A percentile compares a stretch with the other conserved stretches of the same genome.
phyloP scores from a whole-genome alignment of 2,888 invertebrate genomes.

The Mimas tiliae region DNA sequence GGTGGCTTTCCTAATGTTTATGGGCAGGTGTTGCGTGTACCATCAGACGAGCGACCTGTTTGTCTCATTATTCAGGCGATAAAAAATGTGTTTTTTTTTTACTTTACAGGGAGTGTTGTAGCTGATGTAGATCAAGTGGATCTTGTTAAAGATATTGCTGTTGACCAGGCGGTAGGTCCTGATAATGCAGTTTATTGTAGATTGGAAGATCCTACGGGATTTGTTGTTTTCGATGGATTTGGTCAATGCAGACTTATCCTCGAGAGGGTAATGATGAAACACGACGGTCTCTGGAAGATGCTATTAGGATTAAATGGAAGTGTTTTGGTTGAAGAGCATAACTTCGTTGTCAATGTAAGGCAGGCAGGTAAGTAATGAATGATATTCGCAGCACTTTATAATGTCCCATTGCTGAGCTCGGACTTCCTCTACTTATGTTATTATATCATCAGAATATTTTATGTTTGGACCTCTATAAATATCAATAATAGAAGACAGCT shows the following conservation, averaged over 20 bases:
- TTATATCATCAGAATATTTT: no score
- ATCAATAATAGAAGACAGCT: no score
- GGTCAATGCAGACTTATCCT: slow-evolving; percentile 61
- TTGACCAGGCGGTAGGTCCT: slow-evolving; percentile 56
- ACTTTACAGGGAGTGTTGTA: slow-evolving; percentile 9
- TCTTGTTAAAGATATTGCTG: slow-evolving; percentile 42
- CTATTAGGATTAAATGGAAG: slow-evolving; percentile 51
- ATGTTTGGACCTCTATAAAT: no score
- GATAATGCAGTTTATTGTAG: slow-evolving; percentile 64
- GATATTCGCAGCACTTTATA: background rate
- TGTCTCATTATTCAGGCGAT: background rate
- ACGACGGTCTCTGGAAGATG: slow-evolving; percentile 63
- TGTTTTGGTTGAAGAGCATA: slow-evolving; percentile 48
- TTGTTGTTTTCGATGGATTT: slow-evolving; percentile 58
- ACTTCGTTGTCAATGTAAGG: slow-evolving; percentile 49
- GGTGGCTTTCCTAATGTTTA: no score
- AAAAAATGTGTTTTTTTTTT: slow-evolving; percentile 3
- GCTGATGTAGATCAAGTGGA: background rate
- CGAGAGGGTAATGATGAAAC: slow-evolving; percentile 50
- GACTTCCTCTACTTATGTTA: no score
- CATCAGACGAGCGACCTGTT: no score
- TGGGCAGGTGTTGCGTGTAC: no score
- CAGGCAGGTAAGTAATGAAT: slow-evolving; percentile 49
- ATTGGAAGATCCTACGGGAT: slow-evolving; percentile 47
- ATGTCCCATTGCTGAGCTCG: no score